Conservation (phyloP, 2,797 vertebrate species). For the Mus caroli region DNA sequence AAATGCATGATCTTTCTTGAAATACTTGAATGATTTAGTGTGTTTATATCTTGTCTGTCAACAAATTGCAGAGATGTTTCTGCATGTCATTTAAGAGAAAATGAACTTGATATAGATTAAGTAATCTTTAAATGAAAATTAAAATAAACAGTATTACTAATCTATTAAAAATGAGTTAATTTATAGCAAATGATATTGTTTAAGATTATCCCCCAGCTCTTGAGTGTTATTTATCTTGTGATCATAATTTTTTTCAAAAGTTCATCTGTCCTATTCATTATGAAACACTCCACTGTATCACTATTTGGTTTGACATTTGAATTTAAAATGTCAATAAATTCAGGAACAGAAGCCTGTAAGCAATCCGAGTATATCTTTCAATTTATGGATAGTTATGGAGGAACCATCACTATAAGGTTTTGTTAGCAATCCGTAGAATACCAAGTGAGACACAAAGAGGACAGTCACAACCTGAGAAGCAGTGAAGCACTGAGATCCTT, state of each 20-base stretch:
- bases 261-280: constrained; percentile 63
- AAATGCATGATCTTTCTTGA: not conserved
- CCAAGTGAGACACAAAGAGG: constrained; percentile 17
- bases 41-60: not conserved
- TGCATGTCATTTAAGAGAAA: not conserved
- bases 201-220: not conserved
- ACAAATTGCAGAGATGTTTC: not conserved
- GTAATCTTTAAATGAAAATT: not conserved
- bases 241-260: constrained; percentile 44
- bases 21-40: not conserved
- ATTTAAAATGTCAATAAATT: constrained; percentile 76
- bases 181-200: not conserved
- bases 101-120: not conserved
- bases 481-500: not conserved
- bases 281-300: constrained; percentile 52
- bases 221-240: constrained; percentile 41
- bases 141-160: not conserved
- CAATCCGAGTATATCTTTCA: constrained; percentile 38
- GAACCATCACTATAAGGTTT: constrained; percentile 1
- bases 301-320: constrained; percentile 77
- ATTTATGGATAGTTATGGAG: constrained; percentile 48
- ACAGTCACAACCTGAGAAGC: not conserved
- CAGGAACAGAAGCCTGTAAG: not conserved
- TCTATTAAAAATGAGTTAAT: not conserved
- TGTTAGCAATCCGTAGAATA: constrained; percentile 66